Base-by-base conservation (phyloP, 2,888 invertebrate species). In the Synergus umbraculus region DNA sequence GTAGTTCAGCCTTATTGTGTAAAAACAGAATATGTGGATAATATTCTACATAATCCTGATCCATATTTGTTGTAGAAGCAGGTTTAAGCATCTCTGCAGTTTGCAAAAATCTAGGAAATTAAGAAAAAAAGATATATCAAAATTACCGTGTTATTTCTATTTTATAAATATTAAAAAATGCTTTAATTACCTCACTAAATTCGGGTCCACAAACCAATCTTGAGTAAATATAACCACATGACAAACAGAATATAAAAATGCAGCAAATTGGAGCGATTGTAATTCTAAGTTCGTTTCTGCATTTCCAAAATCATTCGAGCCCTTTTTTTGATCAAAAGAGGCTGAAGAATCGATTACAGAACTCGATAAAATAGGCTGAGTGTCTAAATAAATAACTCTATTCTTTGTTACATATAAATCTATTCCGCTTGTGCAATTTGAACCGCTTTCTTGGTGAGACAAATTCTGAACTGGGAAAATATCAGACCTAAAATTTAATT, bases 81-180 rank as follows among this genome's bases (percentile, higher is more conserved):
- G 97, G 97, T 90, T 96, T 97, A 84, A 97, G 92, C 97, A 97
- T 97, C 93, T 97, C 97, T 22, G 97, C 97, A 66, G 96, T 95
- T 92, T 96, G 96, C 13, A 97, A 93, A 90, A 96, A 96, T 87
- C 97, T 96, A 89, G 18, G 88, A 91, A 81, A 29, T 44, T 64
- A 67, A n/a, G 10, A 64, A 54, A 73, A 49, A 77, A 77, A 76
- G 44, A 29, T 60, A 84, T 22, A 64, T 65, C 81, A 65, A 69
- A 65, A 49, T 76, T 44, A 22, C 4, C 73, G 60, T 78, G 15
- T 22, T 22, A 29, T 3, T 29, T 29, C 29, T 29, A 29, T 37
- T 60, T 78, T 73, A 22, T 13, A 66, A 13, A 78, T 63, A 58
- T 46, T 37, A 43, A 15, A n/a, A 43, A 54, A 76, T 60, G 43